Evolutionary conservation across 2,888 invertebrate species (phyloP).

Genomic region (Panopea generosa): DNA sequence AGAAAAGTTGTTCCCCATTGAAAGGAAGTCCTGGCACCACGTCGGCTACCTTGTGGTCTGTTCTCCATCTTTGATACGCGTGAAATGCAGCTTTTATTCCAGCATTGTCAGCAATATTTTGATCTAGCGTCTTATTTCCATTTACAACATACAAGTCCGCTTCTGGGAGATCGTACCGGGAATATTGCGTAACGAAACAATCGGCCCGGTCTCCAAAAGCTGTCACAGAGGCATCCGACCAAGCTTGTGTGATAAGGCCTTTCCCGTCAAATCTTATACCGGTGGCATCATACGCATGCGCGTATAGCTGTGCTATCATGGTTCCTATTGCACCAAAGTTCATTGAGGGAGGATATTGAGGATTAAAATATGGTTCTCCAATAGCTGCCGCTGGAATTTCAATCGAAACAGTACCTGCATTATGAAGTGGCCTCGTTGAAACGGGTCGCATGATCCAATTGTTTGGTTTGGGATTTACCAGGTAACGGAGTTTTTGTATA

Average conservation of each 20-base stretch:
- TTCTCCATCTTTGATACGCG: conserved; percentile 23
- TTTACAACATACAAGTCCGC: neutral
- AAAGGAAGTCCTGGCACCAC: conserved; percentile 15
- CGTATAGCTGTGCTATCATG: conserved; percentile 29
- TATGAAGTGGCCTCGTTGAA: conserved; percentile 8
- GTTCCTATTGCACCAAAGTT: conserved; percentile 30
- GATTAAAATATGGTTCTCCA: conserved; percentile 9
- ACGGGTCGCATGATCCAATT: conserved; percentile 23
- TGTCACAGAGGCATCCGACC: conserved; percentile 10
- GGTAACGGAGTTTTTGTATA: neutral
- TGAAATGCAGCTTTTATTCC: conserved; percentile 21
- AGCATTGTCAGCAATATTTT: conserved; percentile 22
- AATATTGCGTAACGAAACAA: conserved; percentile 31
- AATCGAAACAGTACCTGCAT: conserved; percentile 17
- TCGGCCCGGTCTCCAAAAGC: conserved; percentile 2
- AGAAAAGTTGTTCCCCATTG: conserved; percentile 32
- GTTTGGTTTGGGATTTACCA: neutral
- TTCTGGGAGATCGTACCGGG: conserved; percentile 25
- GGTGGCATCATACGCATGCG: conserved; percentile 24
- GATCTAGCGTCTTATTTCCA: conserved; percentile 34
- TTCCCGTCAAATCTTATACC: conserved; percentile 33
- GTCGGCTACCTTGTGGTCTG: neutral
- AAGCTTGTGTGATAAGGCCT: conserved; percentile 12
- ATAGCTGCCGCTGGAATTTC: conserved; percentile 19
- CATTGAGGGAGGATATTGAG: conserved; percentile 18